Percentiles rank a stretch among this genome's conserved stretches.
phyloP scores from a whole-genome alignment of 2,888 invertebrate species.

The Drosophila limbata region DNA sequence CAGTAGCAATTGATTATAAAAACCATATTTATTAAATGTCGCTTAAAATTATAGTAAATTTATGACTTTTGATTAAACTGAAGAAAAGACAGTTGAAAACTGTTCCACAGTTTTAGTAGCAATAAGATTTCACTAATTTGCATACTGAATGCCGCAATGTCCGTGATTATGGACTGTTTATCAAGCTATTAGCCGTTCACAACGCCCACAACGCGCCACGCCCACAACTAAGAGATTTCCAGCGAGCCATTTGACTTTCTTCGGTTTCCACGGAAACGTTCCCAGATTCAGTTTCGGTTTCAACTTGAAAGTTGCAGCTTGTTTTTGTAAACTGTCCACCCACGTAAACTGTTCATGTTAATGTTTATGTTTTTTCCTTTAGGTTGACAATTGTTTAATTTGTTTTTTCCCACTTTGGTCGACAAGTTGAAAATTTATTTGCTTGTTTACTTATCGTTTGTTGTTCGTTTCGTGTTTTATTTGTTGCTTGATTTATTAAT shows the following conservation, averaged over 20 bases:
- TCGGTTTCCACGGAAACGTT: conserved; percentile 11
- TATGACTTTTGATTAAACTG: background rate
- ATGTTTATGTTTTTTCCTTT: conserved; percentile 16
- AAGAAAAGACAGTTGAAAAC: background rate
- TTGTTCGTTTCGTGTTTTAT: conserved; percentile 15
- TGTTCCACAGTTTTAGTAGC: conserved; percentile 39
- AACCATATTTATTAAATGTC: background rate
- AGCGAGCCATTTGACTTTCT: conserved; percentile 25
- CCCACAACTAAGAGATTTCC: conserved; percentile 14
- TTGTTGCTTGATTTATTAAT: conserved; percentile 67
- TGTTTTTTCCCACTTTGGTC: conserved; percentile 32
- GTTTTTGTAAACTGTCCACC: conserved; percentile 21
- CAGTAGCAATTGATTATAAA: background rate
- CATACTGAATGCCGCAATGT: conserved; percentile 35
- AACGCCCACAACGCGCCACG: conserved; percentile 47
- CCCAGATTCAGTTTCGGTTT: conserved; percentile 1
- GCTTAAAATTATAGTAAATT: conserved; percentile 2
- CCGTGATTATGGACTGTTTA: conserved; percentile 43
- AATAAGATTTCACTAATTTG: conserved; percentile 53
- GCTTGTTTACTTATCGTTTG: conserved; percentile 30
- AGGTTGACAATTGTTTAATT: conserved; percentile 28
- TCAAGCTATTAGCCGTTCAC: conserved; percentile 44
- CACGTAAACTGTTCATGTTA: conserved; percentile 18
- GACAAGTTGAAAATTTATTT: conserved; percentile 47
- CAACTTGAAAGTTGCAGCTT: conserved; percentile 22